These are phyloP conservation scores for Macaca mulatta DNA, from an alignment of 2,113 vertebrate species.

Conservation along the genomic window DNA sequence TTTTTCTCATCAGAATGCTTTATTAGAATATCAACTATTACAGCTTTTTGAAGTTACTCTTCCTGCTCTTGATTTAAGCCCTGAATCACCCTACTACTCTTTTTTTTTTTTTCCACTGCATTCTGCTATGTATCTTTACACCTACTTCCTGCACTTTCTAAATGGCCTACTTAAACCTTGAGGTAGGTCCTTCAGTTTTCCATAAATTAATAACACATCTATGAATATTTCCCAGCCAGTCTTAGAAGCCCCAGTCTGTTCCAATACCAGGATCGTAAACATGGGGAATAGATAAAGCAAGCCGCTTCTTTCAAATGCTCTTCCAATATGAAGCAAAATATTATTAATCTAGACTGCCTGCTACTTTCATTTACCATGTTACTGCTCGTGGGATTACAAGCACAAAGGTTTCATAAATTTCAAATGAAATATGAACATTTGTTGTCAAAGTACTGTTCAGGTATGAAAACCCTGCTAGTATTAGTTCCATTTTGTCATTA, in stretches of 20 bases:
- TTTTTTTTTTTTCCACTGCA: background rate
- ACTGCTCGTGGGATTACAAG: conserved; percentile 89
- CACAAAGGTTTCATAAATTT: conserved; percentile 92
- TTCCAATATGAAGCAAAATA: conserved; percentile 84
- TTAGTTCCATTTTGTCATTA: conserved; percentile 72
- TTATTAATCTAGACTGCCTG: conserved; percentile 88
- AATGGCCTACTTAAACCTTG: conserved; percentile 83
- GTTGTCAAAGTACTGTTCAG: conserved; percentile 90
- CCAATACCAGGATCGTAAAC: conserved; percentile 66
- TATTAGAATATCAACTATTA: conserved; percentile 75
- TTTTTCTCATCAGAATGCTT: conserved; percentile 71
- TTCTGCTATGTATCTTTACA: conserved; percentile 70
- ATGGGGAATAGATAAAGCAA: conserved; percentile 81
- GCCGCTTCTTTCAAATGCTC: conserved; percentile 82
- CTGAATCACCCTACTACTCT: conserved; percentile 50
- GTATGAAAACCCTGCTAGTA: conserved; percentile 82
- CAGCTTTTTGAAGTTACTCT: conserved; percentile 56
- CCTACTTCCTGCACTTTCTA: conserved; percentile 76
- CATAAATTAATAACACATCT: conserved; percentile 86
- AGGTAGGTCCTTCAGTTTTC: conserved; percentile 82
- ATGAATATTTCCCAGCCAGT: conserved; percentile 80
- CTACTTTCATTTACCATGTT: conserved; percentile 91
- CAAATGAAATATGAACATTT: conserved; percentile 94
- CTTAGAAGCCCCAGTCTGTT: conserved; percentile 77
- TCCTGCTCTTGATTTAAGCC: conserved; percentile 79